Base-by-base conservation (phyloP, 1,140 invertebrate genomes). In the Psix sp. region DNA sequence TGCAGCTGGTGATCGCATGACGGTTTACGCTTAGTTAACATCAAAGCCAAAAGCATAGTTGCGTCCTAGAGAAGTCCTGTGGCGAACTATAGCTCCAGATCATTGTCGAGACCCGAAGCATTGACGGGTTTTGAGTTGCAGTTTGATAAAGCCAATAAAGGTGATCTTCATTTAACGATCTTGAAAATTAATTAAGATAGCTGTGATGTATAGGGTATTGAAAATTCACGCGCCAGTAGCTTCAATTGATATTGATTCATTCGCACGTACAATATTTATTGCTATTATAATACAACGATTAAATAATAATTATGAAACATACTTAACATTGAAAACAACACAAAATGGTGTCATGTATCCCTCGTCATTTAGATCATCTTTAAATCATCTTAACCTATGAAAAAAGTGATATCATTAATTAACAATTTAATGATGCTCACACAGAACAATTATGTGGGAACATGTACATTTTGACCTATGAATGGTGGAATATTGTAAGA, bases 41-140 rank as follows among this genome's bases (percentile, higher is more conserved):
- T 87, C 85, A 87, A 87, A 87, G 85, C 80, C 84, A 87, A 86
- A n/a, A 84, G 83, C 82, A 86, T 84, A 82, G 82, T 82, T 84
- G 82, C 66, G 62, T 71, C 77, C 70, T 35, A 71, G 70, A 76
- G 74, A 73, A 57, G 51, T 67, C 60, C 71, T 65, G 40, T 65
- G 52, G 72, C 71, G 52, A 71, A 65, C 70, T 48, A 60, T 48
- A 43, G 65, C 72, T 67, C 24, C 48, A 16, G 63, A 59, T 65
- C 73, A 76, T 73, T 59, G 67, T 75, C 56, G 56, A 67, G 70
- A 72, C 54, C 42, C 54, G 38, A 40, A 66, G 39, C 54, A 66
- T 60, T 66, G 70, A 62, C 59, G 48, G 66, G 35, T 77, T 72
- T 75, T 62, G 63, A 67, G 73, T 70, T 70, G 59, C 56, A 62